phyloP scores from a whole-genome alignment of 1,140 invertebrate species.

The Drosophila lacertosa region DNA sequence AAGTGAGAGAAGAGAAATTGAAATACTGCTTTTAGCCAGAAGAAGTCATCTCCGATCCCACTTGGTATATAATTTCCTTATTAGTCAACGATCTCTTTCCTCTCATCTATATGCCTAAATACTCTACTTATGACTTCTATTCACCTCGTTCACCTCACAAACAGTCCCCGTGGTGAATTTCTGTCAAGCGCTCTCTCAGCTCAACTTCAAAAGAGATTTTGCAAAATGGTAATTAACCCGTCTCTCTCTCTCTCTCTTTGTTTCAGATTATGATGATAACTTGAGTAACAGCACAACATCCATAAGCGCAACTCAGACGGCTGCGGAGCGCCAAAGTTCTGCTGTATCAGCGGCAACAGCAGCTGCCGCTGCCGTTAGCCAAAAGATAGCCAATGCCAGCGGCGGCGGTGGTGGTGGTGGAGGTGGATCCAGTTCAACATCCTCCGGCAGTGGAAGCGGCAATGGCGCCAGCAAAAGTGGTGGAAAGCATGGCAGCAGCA shows the following conservation, averaged over 20 bases:
- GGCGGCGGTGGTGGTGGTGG: constrained; percentile 15
- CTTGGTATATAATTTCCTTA: too few species aligned
- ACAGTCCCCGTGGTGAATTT: background rate
- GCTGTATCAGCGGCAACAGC: constrained; percentile 72
- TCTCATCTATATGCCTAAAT: too few species aligned
- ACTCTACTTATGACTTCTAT: too few species aligned
- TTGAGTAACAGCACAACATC: constrained; percentile 51
- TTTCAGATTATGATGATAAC: constrained; percentile 88
- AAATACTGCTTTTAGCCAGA: too few species aligned
- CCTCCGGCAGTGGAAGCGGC: constrained; percentile 25
- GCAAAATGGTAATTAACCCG: too few species aligned
- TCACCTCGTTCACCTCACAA: too few species aligned
- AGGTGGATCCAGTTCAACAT: constrained; percentile 26
- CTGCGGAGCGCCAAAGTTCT: constrained; percentile 66
- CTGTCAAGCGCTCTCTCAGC: too few species aligned
- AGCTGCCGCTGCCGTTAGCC: constrained; percentile 71
- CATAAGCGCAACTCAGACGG: constrained; percentile 27
- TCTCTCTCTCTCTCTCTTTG: background rate
- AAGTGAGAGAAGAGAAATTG: too few species aligned
- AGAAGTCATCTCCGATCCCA: too few species aligned
- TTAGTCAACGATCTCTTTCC: too few species aligned
- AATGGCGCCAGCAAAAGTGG: constrained; percentile 7
- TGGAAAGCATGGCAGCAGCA: constrained; percentile 31
- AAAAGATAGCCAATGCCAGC: constrained; percentile 64
- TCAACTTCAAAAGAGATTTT: too few species aligned